Evolutionary conservation across 2,113 vertebrate genomes (phyloP).

Genomic region (Phodopus roborovskii): DNA sequence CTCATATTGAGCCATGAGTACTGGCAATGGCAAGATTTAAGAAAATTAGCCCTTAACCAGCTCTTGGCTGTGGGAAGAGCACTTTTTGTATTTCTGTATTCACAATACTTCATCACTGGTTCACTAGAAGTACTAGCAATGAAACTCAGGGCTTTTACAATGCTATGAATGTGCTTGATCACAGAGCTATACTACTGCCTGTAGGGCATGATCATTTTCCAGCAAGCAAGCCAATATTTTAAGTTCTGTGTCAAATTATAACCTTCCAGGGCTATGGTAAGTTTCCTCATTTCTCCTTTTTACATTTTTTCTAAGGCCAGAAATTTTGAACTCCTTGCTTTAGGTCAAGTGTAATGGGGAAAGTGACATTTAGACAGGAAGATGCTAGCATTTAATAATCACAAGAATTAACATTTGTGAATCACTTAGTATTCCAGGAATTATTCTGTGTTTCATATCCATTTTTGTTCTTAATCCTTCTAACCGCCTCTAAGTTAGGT

Average conservation of each 20-base stretch:
- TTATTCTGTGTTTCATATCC: neutral
- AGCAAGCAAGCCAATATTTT: neutral
- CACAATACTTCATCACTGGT: neutral
- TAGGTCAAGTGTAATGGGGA: conserved; percentile 17
- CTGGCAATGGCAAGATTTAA: neutral
- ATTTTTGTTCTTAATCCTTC: conserved; percentile 42
- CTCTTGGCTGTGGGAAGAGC: neutral
- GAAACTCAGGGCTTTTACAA: neutral
- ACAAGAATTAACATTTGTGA: conserved; percentile 37
- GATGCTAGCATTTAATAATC: neutral
- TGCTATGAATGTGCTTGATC: neutral
- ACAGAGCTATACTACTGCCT: neutral
- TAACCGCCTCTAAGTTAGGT: conserved; percentile 5
- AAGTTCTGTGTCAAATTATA: conserved; percentile 43
- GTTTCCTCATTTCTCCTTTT: neutral
- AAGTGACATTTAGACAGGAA: conserved; percentile 54
- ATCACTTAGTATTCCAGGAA: conserved; percentile 25
- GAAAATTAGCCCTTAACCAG: conserved; percentile 14
- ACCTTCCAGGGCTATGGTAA: neutral
- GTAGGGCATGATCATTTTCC: neutral
- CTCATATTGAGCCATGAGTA: neutral
- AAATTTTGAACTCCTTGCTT: conserved; percentile 44
- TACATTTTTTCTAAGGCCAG: neutral
- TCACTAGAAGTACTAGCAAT: neutral
- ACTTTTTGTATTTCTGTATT: conserved; percentile 32